These are phyloP conservation scores for Mizuhopecten yessoensis DNA, from an alignment of 1,140 invertebrate genomes.

Conservation along the genomic window DNA sequence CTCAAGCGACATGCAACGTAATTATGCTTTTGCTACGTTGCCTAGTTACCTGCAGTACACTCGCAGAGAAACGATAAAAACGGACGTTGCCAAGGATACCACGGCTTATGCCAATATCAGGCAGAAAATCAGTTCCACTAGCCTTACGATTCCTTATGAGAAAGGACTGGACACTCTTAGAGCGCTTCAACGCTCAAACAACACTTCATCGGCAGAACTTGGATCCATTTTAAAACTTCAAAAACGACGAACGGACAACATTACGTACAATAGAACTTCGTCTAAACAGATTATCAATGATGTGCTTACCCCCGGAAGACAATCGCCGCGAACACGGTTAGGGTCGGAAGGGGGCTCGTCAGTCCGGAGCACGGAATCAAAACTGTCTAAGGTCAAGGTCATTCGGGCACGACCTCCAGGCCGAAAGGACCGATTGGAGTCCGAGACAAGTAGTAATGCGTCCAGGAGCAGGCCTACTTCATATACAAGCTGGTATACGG, in stretches of 20 bases:
- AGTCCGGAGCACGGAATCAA: constrained; percentile 5
- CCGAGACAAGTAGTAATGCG: not conserved
- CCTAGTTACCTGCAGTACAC: constrained; percentile 11
- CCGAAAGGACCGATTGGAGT: not conserved
- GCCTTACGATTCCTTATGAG: not conserved
- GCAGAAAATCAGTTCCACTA: constrained; percentile 9
- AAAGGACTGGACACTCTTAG: constrained; percentile 16
- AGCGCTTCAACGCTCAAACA: not conserved
- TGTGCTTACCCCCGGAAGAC: not conserved
- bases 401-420: not conserved
- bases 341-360: not conserved
- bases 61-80: not conserved
- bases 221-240: constrained; percentile 10
- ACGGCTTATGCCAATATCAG: not conserved
- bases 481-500: constrained; percentile 7
- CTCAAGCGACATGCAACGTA: not conserved
- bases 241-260: not conserved
- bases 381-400: not conserved
- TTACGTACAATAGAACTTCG: constrained; percentile 14
- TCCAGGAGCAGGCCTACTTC: not conserved
- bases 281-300: not conserved
- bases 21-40: constrained; percentile 23
- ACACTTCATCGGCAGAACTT: not conserved
- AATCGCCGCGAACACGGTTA: not conserved
- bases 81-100: constrained; percentile 19